Evolutionary conservation across 2,113 vertebrate genomes (phyloP).

Genomic region (Malurus alboscapulatus): DNA sequence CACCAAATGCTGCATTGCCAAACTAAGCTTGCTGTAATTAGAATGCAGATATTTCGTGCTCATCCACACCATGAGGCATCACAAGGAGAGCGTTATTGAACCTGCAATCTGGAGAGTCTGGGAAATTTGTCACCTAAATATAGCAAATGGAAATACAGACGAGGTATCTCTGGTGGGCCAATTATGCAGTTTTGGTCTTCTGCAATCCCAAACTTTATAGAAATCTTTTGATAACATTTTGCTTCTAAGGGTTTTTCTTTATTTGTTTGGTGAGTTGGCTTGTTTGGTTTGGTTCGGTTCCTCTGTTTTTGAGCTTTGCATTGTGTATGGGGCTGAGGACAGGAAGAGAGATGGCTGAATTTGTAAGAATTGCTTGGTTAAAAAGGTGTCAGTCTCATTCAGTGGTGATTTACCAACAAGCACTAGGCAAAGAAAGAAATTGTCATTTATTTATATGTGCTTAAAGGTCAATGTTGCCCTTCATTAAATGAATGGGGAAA

Average conservation of each 20-base stretch:
- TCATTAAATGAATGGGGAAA: not conserved
- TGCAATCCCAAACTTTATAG: not conserved
- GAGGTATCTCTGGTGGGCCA: not conserved
- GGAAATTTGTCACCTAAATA: not conserved
- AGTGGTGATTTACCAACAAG: not conserved
- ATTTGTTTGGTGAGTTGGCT: not conserved
- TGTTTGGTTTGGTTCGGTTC: not conserved
- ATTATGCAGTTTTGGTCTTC: not conserved
- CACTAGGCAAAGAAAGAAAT: not conserved
- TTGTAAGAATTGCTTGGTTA: not conserved
- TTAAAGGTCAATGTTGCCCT: not conserved
- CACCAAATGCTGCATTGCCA: not conserved
- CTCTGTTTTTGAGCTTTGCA: not conserved
- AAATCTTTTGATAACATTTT: not conserved
- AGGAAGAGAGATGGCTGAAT: not conserved
- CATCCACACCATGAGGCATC: not conserved
- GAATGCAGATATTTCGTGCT: not conserved
- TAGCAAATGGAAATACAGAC: not conserved
- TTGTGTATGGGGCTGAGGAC: not conserved
- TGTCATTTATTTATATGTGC: not conserved
- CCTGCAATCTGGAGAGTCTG: not conserved
- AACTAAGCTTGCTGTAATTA: not conserved
- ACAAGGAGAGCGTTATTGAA: not conserved
- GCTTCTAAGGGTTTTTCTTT: not conserved
- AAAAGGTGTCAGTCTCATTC: not conserved